A percentile compares a stretch with the other conserved stretches of the same genome.
phyloP scores from a whole-genome alignment of 2,113 vertebrate genomes.

The Tachysurus fulvidraco region DNA sequence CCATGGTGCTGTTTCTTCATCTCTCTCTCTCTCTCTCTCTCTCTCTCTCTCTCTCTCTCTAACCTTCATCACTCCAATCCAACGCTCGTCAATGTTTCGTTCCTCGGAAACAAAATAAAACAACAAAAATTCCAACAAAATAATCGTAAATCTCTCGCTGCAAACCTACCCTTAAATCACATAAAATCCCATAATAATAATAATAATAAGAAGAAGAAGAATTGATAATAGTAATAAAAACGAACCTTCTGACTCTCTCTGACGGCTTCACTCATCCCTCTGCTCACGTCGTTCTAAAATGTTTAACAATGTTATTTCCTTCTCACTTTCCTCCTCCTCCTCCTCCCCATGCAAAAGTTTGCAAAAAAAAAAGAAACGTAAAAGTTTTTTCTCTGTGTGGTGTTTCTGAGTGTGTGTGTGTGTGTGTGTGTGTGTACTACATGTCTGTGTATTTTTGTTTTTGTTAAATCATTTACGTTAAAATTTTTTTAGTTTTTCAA shows the following conservation, averaged over 20 bases:
- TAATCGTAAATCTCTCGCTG: slow-evolving; percentile 60
- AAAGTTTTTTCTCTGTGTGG: slow-evolving; percentile 69
- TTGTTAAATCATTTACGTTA: slow-evolving; percentile 71
- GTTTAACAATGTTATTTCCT: slow-evolving; percentile 62
- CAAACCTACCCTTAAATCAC: slow-evolving; percentile 70
- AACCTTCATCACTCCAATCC: slow-evolving; percentile 54
- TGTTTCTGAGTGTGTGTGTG: slow-evolving; percentile 51
- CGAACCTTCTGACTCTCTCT: slow-evolving; percentile 72
- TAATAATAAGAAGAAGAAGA: slow-evolving; percentile 72
- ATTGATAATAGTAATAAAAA: slow-evolving; percentile 69
- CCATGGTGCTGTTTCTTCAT: slow-evolving; percentile 21
- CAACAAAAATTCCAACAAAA: slow-evolving; percentile 67
- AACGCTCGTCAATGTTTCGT: slow-evolving; percentile 40
- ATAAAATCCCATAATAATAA: slow-evolving; percentile 73
- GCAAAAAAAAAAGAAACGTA: slow-evolving; percentile 56
- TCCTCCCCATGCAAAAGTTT: slow-evolving; percentile 72
- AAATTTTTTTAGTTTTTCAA: slow-evolving; percentile 63
- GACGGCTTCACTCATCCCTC: slow-evolving; percentile 56
- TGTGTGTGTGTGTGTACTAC: slow-evolving; percentile 49
- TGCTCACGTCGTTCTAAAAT: slow-evolving; percentile 53
- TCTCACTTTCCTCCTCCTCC: slow-evolving; percentile 64
- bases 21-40: slow-evolving; percentile 17
- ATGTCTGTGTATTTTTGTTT: slow-evolving; percentile 56
- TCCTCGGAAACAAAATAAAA: slow-evolving; percentile 48
- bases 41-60: slow-evolving; percentile 47